Conservation (phyloP, 2,797 vertebrate species). For the Odontamblyopus lacepedii region DNA sequence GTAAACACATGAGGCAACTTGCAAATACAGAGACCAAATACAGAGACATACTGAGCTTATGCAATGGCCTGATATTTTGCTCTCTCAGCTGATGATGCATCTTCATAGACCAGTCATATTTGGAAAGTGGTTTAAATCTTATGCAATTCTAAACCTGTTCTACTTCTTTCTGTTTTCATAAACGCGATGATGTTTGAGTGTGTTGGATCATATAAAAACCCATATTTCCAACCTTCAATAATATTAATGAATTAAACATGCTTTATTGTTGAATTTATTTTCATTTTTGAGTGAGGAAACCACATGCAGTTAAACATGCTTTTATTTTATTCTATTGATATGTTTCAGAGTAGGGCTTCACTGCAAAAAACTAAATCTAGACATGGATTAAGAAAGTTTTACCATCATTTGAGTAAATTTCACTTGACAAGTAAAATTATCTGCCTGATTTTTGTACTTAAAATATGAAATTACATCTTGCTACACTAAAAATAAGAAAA, state of each 20-base stretch:
- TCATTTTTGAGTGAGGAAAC: not conserved
- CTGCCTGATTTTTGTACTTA: no score
- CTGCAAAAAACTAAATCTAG: no score
- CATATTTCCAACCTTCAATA: no score
- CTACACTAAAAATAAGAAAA: no score
- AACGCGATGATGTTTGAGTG: not conserved
- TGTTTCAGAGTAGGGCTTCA: not conserved
- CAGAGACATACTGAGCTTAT: slow-evolving; percentile 52
- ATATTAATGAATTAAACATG: no score
- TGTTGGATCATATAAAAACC: no score
- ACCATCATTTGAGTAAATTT: no score
- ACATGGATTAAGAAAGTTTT: no score
- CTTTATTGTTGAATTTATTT: no score
- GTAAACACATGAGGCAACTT: slow-evolving; percentile 58
- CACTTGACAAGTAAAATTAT: no score
- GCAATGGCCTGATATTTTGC: slow-evolving; percentile 43
- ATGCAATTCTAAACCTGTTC: slow-evolving; percentile 26
- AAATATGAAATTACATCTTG: no score
- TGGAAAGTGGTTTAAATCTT: slow-evolving; percentile 29
- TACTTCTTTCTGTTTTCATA: not conserved
- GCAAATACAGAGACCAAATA: slow-evolving; percentile 18
- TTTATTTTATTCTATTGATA: not conserved
- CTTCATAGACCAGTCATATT: slow-evolving; percentile 32
- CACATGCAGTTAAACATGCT: no score
- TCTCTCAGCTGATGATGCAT: slow-evolving; percentile 38